Base-by-base conservation (phyloP, 2,888 invertebrate species). In the Hypomecis punctinalis region DNA sequence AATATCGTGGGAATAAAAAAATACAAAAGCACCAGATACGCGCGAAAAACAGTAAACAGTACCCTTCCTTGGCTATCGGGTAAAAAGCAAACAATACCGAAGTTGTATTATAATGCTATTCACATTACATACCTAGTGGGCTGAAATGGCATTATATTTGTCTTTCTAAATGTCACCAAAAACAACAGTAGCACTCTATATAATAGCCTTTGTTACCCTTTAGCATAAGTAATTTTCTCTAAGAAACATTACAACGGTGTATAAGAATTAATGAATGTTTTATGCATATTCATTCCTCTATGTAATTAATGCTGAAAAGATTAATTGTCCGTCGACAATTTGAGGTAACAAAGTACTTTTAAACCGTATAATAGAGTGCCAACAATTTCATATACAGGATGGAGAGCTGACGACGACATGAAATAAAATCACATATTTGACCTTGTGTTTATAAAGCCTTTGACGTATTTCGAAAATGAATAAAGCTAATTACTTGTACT, bases 301-400 rank as follows among this genome's bases (percentile, higher is more conserved):
- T 5, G 9, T 55, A 63, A 63, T 59, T 54, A 59, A 11, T 7
- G 54, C 49, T 54, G 54, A 59, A 63, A 63, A 49, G 59, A 63
- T 63, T 63, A 63, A 63, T 63, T 63, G 9, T 33, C 35, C 58
- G n/a, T 43, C 40, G 47, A 42, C 49, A 40, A 48, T 56, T 61
- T 37, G 37, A 54, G 39, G 5, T 10, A 39, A 9, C 39, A 23
- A 52, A 52, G 40, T 40, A 39, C 6, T 8, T 52, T 9, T 52
- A 23, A 23, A 23, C n/a, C 8, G 37, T 23, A 40, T 23, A 52
- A 23, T n/a, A 11, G 48, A n/a, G 5, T 47, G 9, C n/a, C 40
- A 40, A 9, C 10, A 0, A 9, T 7, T 7, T 8, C 8, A 7
- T 9, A 40, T 40, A 40, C 40, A 40, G 8, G 0, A 4, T 23